Conservation (phyloP, 2,113 vertebrate species). For the Etheostoma spectabile region DNA sequence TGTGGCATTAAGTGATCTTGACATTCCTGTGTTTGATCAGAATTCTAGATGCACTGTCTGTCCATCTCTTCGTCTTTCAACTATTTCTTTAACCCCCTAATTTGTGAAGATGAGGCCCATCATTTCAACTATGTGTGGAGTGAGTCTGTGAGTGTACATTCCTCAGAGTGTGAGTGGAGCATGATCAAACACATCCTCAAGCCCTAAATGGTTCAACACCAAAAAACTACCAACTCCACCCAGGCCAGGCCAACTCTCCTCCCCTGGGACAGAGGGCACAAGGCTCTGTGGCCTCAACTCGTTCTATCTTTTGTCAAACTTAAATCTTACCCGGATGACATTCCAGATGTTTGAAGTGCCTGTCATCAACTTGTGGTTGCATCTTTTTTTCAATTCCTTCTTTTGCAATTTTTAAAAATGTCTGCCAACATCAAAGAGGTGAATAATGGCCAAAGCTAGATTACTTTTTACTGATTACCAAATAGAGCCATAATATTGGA, state of each 20-base stretch:
- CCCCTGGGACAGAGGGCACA: not conserved
- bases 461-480: not conserved
- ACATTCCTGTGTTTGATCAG: constrained; percentile 24
- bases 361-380: not conserved
- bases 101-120: constrained; percentile 26
- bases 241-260: constrained; percentile 10
- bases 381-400: not conserved
- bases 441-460: not conserved
- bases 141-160: constrained; percentile 32
- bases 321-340: not conserved
- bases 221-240: constrained; percentile 10
- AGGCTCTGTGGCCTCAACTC: not conserved
- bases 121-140: constrained; percentile 19
- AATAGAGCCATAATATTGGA: not conserved
- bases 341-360: not conserved
- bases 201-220: constrained; percentile 17
- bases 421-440: not conserved
- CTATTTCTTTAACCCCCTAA: constrained; percentile 22
- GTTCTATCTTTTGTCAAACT: not conserved
- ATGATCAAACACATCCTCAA: constrained; percentile 40
- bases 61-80: not conserved
- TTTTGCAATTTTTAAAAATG: not conserved
- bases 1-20: not conserved
- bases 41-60: not conserved
- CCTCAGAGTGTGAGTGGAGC: constrained; percentile 39